Conservation (phyloP, 2,113 vertebrate genomes). For the Rhinolophus sinicus region DNA sequence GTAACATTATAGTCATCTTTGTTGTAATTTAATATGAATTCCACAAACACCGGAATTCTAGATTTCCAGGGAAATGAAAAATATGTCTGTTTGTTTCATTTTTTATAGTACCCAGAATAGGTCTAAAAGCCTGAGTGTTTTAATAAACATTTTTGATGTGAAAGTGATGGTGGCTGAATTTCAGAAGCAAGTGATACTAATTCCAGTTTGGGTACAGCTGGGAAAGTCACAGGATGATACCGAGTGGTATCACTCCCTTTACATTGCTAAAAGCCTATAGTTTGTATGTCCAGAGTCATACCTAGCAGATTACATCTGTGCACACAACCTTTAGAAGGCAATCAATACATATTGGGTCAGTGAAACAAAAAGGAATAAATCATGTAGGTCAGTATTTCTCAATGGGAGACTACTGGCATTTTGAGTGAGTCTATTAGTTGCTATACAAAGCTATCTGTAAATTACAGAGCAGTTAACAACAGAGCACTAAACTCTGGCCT, state of each 20-base stretch:
- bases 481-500: neutral
- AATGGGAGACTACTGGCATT: neutral
- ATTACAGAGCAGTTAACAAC: neutral
- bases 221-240: neutral
- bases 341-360: neutral
- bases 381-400: neutral
- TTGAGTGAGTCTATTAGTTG: neutral
- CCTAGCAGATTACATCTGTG: neutral
- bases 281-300: neutral
- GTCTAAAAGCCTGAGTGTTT: neutral
- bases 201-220: neutral
- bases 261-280: neutral
- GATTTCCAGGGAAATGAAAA: neutral
- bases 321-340: neutral
- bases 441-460: neutral
- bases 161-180: neutral
- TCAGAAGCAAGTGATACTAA: neutral
- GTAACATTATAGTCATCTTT: neutral
- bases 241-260: neutral
- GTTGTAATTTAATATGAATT: neutral
- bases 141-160: neutral
- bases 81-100: neutral
- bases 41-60: neutral
- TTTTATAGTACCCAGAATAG: neutral
- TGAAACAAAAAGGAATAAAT: slow-evolving; percentile 8